Evolutionary conservation across 2,797 vertebrate species (phyloP), one percentile per base, ranked within the genome.

Genomic region (Takifugu rubripes): DNA sequence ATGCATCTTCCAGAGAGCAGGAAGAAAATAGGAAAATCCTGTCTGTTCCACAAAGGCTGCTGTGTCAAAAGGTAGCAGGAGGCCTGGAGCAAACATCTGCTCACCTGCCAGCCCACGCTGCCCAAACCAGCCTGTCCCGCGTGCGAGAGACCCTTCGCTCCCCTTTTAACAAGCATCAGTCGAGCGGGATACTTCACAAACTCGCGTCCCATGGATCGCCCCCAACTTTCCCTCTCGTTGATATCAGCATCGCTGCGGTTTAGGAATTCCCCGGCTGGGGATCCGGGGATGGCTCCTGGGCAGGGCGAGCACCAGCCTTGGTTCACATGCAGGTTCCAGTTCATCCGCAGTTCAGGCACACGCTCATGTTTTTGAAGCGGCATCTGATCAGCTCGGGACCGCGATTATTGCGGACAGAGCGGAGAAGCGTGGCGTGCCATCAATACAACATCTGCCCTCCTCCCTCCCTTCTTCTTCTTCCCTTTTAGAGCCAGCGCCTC

Each of bases 1-100:
- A 95, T 90, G 90, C 89, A 94, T 40, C 36, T 40, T 40, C 36
- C 25, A 47, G 55, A 48, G 56, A 33, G 47, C 10, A 12, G 36
- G 36, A 51, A 46, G 54, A 57, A 57, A 54, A 59, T 26, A 68
- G 61, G 52, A 62, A 61, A 77, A 74, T 36, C 61, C 50, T 60
- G 64, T 68, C 61, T 73, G 66, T 65, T 84, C 88, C 91, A 94
- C 91, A 94, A 95, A 96, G 90, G 62, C 84, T 66, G 86, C 81
- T 76, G 85, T 92, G 94, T 95, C 92, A 94, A 94, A 95, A 91
- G 77, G 74, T 68, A 92, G 87, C 57, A 79, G 63, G 74, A 56
- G 80, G 86, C 86, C 83, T 79, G 72, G 91, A 93, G 92, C 92
- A 89, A 93, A 90, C 90, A 92, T 93, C 93, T 91, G 79, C 77